These are phyloP conservation scores for Onychomys torridus DNA, from an alignment of 2,797 vertebrate genomes.

Conservation along the genomic window DNA sequence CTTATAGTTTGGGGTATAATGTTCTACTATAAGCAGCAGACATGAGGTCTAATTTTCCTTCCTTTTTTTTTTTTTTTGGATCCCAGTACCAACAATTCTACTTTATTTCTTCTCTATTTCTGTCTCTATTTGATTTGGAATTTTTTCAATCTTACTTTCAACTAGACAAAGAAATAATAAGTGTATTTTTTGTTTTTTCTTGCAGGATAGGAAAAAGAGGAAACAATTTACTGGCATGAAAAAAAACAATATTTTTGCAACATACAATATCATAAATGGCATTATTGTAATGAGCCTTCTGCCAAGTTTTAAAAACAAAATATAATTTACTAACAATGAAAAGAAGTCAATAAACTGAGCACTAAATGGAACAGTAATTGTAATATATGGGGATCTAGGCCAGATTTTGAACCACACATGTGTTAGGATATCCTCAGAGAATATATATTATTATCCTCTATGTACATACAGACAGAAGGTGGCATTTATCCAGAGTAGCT, in stretches of 20 bases:
- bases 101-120: slow-evolving; percentile 20
- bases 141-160: slow-evolving; percentile 64
- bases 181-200: neutral
- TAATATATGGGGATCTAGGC: neutral
- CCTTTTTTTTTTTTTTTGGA: neutral
- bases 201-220: slow-evolving; percentile 28
- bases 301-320: slow-evolving; percentile 56
- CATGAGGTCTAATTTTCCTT: slow-evolving; percentile 7
- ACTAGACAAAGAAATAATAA: slow-evolving; percentile 16
- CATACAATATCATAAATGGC: neutral
- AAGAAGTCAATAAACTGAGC: slow-evolving; percentile 44
- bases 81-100: neutral
- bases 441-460: neutral
- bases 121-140: slow-evolving; percentile 47
- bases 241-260: slow-evolving; percentile 20
- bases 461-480: neutral
- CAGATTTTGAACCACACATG: neutral
- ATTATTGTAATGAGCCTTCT: neutral
- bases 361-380: neutral
- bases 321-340: slow-evolving; percentile 42
- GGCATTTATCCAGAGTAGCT: slow-evolving; percentile 18
- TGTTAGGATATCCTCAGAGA: neutral
- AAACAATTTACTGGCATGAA: slow-evolving; percentile 11
- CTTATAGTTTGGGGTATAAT: neutral
- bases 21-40: neutral